Percentiles rank a stretch among this genome's conserved stretches.
These are phyloP conservation scores for Phoenoteleia sp. DNA, from an alignment of 2,888 invertebrate species.

Conservation along the genomic window DNA sequence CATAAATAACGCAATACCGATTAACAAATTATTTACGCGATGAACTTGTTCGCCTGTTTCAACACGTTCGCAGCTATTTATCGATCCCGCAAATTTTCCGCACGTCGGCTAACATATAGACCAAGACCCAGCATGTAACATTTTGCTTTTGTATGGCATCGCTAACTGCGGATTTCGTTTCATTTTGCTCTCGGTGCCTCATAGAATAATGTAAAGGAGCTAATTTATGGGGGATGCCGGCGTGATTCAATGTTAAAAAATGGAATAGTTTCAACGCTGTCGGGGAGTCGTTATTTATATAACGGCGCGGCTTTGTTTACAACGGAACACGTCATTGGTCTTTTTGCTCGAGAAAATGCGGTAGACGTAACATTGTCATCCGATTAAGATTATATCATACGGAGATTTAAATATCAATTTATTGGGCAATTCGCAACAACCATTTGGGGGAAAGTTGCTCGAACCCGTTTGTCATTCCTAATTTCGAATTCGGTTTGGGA, in stretches of 20 bases:
- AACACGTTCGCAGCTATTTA: conserved; percentile 21
- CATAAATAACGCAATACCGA: conserved; percentile 38
- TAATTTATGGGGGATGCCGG: conserved; percentile 9
- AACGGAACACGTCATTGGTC: conserved; percentile 4
- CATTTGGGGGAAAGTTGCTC: neutral
- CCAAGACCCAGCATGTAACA: neutral
- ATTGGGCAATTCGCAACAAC: conserved; percentile 19
- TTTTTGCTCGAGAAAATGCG: neutral
- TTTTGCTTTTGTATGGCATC: neutral
- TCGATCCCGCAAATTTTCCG: neutral
- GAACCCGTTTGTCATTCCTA: neutral
- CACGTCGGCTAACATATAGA: neutral
- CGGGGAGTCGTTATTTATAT: conserved; percentile 12
- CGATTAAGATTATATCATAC: conserved; percentile 38
- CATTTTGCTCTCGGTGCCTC: neutral
- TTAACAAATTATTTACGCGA: conserved; percentile 31
- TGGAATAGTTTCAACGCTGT: conserved; percentile 18
- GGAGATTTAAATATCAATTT: conserved; percentile 20
- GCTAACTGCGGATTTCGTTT: conserved; percentile 5
- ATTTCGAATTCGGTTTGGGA: no score
- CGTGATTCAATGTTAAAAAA: conserved; percentile 19
- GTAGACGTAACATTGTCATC: conserved; percentile 32
- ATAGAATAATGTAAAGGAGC: neutral
- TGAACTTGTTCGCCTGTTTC: neutral
- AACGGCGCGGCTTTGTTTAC: conserved; percentile 34